Conservation (phyloP, 2,797 vertebrate genomes). For the Sphenodon punctatus region DNA sequence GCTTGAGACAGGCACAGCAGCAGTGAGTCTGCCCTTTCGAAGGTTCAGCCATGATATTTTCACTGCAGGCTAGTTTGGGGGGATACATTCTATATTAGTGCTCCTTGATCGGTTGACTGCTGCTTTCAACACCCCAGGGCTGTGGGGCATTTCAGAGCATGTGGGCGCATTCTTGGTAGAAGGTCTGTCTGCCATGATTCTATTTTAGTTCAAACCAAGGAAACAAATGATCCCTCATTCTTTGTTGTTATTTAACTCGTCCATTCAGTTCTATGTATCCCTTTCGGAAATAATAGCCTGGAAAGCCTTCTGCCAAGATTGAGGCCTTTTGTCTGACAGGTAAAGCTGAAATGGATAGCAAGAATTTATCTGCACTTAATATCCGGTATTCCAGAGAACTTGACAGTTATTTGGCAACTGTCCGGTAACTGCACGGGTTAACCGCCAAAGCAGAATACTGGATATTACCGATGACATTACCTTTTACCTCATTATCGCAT, state of each 20-base stretch:
- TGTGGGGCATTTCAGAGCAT: not conserved
- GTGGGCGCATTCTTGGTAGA: not conserved
- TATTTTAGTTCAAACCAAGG: fast-evolving
- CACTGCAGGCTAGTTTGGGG: not conserved
- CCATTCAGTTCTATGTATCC: not conserved
- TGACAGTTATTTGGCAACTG: too few relatives aligned
- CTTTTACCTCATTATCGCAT: too few relatives aligned
- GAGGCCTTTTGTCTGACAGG: not conserved
- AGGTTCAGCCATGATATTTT: not conserved
- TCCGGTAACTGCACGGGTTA: too few relatives aligned
- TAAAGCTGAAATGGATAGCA: too few relatives aligned
- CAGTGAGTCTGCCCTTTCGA: not conserved
- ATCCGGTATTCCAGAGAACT: too few relatives aligned
- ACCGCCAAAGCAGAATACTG: too few relatives aligned
- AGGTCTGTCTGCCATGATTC: not conserved
- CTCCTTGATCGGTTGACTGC: not conserved
- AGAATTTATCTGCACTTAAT: too few relatives aligned
- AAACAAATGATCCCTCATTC: not conserved
- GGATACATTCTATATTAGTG: not conserved
- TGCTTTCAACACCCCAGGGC: not conserved
- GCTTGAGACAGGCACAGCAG: not conserved
- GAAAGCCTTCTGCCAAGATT: not conserved
- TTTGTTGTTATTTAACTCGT: not conserved
- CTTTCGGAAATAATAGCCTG: not conserved
- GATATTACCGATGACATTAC: too few relatives aligned